A percentile compares a stretch with the other conserved stretches of the same genome.
phyloP scores from a whole-genome alignment of 2,113 vertebrate genomes.

The Ranitomeya variabilis region DNA sequence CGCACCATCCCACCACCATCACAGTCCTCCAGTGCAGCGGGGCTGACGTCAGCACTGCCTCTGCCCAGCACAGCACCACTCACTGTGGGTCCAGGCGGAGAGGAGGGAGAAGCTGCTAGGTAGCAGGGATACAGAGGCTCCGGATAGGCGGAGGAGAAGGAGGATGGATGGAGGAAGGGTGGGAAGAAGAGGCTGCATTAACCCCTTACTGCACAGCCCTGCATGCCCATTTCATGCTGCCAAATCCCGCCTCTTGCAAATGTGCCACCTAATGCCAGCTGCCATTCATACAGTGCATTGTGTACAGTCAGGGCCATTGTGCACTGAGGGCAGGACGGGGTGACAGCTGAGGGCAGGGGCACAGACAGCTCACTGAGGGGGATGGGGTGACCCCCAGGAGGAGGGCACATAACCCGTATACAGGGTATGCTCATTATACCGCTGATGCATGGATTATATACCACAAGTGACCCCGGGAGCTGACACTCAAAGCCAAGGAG shows the following conservation, averaged over 20 bases:
- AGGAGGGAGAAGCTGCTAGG: conserved; percentile 37
- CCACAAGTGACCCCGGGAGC: background rate
- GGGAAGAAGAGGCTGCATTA: conserved; percentile 16
- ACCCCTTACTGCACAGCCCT: background rate
- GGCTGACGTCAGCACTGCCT: conserved; percentile 43
- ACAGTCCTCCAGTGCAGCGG: conserved; percentile 47
- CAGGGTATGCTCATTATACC: background rate
- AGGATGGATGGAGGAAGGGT: background rate
- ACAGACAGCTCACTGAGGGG: background rate
- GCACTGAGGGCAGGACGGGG: background rate
- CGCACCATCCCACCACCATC: conserved; percentile 35
- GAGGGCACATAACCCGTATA: background rate
- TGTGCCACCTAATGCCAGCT: background rate
- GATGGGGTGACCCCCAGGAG: background rate
- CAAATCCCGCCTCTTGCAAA: background rate
- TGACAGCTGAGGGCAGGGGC: background rate
- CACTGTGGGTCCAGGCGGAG: conserved; percentile 10
- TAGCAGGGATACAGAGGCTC: background rate
- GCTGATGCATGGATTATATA: background rate
- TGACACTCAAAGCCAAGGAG: background rate
- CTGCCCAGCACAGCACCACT: conserved; percentile 23
- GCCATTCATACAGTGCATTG: background rate
- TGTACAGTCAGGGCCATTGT: background rate
- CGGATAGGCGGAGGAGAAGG: conserved; percentile 18
- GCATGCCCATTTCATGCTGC: background rate